Conservation (phyloP, 2,888 invertebrate genomes). For the Coecobrya sp. region DNA sequence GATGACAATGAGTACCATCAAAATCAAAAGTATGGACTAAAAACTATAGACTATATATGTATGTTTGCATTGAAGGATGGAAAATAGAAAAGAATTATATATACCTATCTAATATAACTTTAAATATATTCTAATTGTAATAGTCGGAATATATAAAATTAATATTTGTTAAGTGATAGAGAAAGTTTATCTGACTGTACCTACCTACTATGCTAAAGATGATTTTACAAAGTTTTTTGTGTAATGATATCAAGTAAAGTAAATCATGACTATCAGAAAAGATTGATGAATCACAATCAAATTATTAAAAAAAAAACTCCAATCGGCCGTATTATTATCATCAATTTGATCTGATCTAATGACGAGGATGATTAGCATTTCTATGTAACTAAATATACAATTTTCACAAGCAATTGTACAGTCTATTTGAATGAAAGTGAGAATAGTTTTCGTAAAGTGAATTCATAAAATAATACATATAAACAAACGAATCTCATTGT, state of each 20-base stretch:
- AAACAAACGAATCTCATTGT: conserved; percentile 1
- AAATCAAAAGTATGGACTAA: too few species aligned
- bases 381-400: too few species aligned
- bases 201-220: conserved; percentile 29
- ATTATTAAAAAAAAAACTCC: not conserved
- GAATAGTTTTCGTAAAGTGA: not conserved
- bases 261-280: conserved; percentile 16
- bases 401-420: not conserved
- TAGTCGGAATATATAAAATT: not conserved
- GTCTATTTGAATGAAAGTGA: not conserved
- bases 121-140: too few species aligned
- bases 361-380: not conserved
- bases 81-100: not conserved
- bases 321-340: conserved; percentile 7
- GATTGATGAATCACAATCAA: conserved; percentile 27
- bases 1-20: too few species aligned
- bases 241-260: conserved; percentile 5
- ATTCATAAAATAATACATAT: not conserved
- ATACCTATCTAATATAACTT: not conserved
- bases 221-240: not conserved
- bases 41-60: too few species aligned
- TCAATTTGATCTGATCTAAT: not conserved
- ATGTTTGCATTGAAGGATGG: not conserved
- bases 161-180: not conserved
- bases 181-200: conserved; percentile 55